Percentiles rank a stretch among this genome's conserved stretches.
These are phyloP conservation scores for Archaeoteleia sp. DNA, from an alignment of 2,888 invertebrate species.

Conservation along the genomic window DNA sequence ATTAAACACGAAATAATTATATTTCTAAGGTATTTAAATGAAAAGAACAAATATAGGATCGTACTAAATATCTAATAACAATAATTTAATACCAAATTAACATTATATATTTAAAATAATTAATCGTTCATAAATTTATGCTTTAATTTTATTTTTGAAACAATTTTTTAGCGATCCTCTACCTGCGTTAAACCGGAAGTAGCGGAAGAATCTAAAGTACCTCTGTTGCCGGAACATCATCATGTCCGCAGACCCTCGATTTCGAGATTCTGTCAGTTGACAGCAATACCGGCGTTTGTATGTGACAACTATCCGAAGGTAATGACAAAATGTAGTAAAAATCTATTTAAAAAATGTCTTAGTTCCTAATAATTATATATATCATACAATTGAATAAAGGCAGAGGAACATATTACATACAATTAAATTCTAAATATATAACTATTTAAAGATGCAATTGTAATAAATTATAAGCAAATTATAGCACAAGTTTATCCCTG, in stretches of 20 bases:
- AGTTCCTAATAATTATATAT: no score
- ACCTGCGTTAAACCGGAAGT: slow-evolving; percentile 64
- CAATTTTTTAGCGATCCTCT: slow-evolving; percentile 60
- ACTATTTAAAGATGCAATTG: no score
- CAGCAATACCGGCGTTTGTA: slow-evolving; percentile 68
- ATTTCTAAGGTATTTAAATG: no score
- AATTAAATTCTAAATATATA: no score
- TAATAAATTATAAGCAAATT: not conserved
- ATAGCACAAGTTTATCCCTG: no score
- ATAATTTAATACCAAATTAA: no score
- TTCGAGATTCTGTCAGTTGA: slow-evolving; percentile 74
- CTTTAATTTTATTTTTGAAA: slow-evolving; percentile 6
- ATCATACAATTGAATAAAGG: no score
- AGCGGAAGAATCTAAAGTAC: slow-evolving; percentile 68
- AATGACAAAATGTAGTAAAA: slow-evolving; percentile 6
- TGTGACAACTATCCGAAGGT: slow-evolving; percentile 81
- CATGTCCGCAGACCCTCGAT: slow-evolving; percentile 78
- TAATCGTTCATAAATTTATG: not conserved
- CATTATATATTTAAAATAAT: not conserved
- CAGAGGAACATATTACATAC: no score
- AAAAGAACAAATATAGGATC: no score
- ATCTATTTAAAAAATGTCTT: no score
- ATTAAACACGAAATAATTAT: no score
- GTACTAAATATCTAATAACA: no score
- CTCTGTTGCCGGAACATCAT: slow-evolving; percentile 78